Conservation (phyloP, 2,113 vertebrate species). For the Mesitornis unicolor region DNA sequence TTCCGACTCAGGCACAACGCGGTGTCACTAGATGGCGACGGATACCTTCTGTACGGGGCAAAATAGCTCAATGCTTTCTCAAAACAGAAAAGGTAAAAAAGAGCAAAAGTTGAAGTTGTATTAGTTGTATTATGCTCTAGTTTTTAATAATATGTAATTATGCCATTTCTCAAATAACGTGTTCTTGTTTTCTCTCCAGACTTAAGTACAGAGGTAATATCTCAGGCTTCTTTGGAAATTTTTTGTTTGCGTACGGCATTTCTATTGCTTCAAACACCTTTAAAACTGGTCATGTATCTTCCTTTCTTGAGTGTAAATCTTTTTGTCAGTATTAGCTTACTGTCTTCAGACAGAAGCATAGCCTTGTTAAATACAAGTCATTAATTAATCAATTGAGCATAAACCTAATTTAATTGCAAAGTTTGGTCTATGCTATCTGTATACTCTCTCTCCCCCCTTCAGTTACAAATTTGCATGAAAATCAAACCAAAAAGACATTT, state of each 20-base stretch:
- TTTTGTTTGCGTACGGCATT: neutral
- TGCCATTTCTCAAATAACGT: neutral
- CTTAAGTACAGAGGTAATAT: neutral
- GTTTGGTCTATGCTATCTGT: neutral
- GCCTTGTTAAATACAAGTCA: neutral
- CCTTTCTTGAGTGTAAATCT: neutral
- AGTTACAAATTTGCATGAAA: neutral
- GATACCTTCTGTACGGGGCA: neutral
- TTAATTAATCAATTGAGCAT: neutral
- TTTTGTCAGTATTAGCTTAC: neutral
- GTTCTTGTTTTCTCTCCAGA: neutral
- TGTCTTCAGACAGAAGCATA: neutral
- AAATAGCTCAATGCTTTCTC: neutral
- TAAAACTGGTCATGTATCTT: neutral
- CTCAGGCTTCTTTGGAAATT: neutral
- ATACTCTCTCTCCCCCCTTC: neutral
- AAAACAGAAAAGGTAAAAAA: too few relatives aligned
- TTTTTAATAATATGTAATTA: neutral
- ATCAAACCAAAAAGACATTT: neutral
- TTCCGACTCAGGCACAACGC: neutral
- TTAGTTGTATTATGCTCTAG: neutral
- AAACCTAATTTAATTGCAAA: neutral
- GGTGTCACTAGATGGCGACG: constrained; percentile 40
- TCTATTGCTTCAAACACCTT: neutral
- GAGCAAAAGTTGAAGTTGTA: too few relatives aligned